phyloP scores from a whole-genome alignment of 2,888 invertebrate genomes.

The Melanotus villosus region DNA sequence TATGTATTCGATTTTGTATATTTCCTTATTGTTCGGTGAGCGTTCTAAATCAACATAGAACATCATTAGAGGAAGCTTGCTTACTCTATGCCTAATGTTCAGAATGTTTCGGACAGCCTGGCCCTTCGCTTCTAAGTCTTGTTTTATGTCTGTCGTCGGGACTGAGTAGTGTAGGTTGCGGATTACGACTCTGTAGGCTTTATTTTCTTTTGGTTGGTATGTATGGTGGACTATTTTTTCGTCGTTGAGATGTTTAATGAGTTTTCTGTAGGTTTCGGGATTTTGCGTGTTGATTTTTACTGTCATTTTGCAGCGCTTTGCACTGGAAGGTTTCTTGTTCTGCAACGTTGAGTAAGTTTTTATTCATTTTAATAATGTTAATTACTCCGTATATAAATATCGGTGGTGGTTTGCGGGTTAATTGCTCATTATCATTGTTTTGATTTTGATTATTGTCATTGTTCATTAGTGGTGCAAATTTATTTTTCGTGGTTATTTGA shows the following conservation, averaged over 20 bases:
- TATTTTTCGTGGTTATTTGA: no score
- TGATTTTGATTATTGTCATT: no score
- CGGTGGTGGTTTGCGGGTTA: not conserved
- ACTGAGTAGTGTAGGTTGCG: constrained; percentile 19
- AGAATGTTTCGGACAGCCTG: not conserved
- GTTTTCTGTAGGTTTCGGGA: not conserved
- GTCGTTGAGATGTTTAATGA: no score
- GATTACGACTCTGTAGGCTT: constrained; percentile 24
- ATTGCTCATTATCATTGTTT: no score
- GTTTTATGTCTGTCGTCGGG: not conserved
- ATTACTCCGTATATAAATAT: not conserved
- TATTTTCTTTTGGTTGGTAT: no score
- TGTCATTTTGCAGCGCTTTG: no score
- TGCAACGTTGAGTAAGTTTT: no score
- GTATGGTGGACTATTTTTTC: constrained; percentile 6
- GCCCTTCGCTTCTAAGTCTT: not conserved
- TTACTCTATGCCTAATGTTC: not conserved
- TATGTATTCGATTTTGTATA: constrained; percentile 4
- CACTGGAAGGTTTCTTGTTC: no score
- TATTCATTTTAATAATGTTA: no score
- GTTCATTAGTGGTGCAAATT: no score
- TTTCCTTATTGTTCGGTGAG: constrained; percentile 2
- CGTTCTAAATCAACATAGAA: constrained; percentile 17
- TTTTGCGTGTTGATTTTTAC: constrained; percentile 10
- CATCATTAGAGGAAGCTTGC: not conserved